These are phyloP conservation scores for Hirtodrosophila confusa DNA, from an alignment of 2,888 invertebrate species.

Conservation along the genomic window DNA sequence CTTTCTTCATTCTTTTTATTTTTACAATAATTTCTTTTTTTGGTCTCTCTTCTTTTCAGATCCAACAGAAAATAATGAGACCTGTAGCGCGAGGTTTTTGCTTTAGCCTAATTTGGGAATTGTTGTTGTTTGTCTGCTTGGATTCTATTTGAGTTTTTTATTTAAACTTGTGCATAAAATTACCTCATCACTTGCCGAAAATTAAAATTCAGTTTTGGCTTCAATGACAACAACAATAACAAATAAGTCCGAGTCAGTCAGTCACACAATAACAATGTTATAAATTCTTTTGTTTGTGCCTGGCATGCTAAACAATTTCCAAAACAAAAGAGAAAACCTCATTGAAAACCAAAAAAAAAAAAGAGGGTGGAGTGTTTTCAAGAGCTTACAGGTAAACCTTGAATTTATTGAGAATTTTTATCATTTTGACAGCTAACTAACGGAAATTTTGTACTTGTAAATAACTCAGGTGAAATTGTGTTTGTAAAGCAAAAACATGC, in stretches of 20 bases:
- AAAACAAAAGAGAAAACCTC: conserved; percentile 63
- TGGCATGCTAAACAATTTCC: conserved; percentile 68
- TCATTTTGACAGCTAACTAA: conserved; percentile 47
- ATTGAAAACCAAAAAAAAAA: conserved; percentile 23
- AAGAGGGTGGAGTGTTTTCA: conserved; percentile 33
- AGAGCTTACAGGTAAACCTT: conserved; percentile 36
- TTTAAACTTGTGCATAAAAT: conserved; percentile 68
- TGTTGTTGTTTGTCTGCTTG: conserved; percentile 33
- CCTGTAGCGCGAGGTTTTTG: conserved; percentile 28
- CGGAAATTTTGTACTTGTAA: conserved; percentile 26
- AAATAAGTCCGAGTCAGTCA: conserved; percentile 30
- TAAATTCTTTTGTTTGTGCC: conserved; percentile 78
- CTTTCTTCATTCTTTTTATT: conserved; percentile 2
- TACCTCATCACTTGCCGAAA: conserved; percentile 73
- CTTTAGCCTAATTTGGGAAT: conserved; percentile 46
- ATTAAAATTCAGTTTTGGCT: conserved; percentile 70
- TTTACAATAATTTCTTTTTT: conserved; percentile 13
- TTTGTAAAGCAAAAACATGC: conserved; percentile 10
- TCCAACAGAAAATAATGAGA: conserved; percentile 52
- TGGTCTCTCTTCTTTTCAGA: conserved; percentile 1
- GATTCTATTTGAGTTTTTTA: conserved; percentile 25
- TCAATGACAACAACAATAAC: conserved; percentile 49
- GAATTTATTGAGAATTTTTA: conserved; percentile 53
- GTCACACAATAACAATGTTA: conserved; percentile 57
- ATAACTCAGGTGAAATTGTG: conserved; percentile 27